Percentiles rank a stretch among this genome's conserved stretches.
Evolutionary conservation across 1,140 invertebrate species (phyloP).

Genomic region (Schlechtendalia chinensis): DNA sequence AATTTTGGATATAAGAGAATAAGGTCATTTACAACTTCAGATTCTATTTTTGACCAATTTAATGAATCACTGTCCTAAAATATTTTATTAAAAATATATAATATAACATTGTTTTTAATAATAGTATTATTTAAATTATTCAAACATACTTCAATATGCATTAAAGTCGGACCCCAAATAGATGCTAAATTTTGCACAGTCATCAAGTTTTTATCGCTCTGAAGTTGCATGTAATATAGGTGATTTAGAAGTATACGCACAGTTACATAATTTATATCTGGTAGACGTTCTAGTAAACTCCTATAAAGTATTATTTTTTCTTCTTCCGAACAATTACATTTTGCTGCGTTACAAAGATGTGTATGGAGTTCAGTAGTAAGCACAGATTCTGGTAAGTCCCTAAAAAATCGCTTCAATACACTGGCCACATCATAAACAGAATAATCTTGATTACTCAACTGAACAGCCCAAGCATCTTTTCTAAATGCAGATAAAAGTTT

Average conservation of each 20-base stretch:
- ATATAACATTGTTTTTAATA: not conserved
- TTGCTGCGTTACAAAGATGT: constrained; percentile 58
- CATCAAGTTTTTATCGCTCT: constrained; percentile 75
- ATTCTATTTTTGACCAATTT: constrained; percentile 66
- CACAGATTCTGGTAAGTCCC: constrained; percentile 73
- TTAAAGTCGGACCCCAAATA: constrained; percentile 79
- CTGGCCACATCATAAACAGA: constrained; percentile 83
- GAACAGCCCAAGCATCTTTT: constrained; percentile 78
- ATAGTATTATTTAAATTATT: not conserved
- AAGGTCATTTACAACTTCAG: constrained; percentile 68
- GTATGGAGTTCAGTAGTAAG: constrained; percentile 62
- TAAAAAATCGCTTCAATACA: constrained; percentile 78
- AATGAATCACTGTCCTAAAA: constrained; percentile 52
- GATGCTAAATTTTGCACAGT: constrained; percentile 75
- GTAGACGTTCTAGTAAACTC: constrained; percentile 66
- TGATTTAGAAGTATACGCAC: constrained; percentile 74
- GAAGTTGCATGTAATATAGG: constrained; percentile 73
- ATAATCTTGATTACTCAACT: constrained; percentile 70
- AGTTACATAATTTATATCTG: constrained; percentile 70
- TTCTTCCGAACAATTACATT: constrained; percentile 52
- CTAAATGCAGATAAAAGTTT: constrained; percentile 72
- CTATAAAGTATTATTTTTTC: constrained; percentile 57
- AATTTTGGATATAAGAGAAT: constrained; percentile 64
- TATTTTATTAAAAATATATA: constrained; percentile 15
- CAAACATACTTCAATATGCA: constrained; percentile 66